These are phyloP conservation scores for Myotis pilosus DNA, from an alignment of 2,797 vertebrate genomes.

Conservation along the genomic window DNA sequence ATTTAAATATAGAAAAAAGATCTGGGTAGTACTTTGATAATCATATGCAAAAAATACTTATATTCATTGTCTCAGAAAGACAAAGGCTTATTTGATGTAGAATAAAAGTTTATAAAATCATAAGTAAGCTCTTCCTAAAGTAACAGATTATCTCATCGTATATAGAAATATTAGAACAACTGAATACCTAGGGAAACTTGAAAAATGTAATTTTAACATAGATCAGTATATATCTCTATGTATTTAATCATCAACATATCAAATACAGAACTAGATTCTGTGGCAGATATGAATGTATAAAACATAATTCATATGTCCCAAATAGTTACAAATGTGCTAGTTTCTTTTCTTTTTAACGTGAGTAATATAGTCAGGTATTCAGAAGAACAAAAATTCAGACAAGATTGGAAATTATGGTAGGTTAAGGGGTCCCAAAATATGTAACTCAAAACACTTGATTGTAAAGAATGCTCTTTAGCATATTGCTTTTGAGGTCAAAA, in stretches of 20 bases:
- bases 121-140: neutral
- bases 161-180: slow-evolving; percentile 21
- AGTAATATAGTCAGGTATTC: neutral
- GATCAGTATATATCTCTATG: neutral
- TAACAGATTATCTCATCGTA: neutral
- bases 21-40: neutral
- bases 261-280: neutral
- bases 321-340: neutral
- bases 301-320: neutral
- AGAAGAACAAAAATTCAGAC: slow-evolving; percentile 32
- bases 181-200: neutral
- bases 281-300: neutral
- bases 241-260: neutral
- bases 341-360: neutral
- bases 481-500: neutral
- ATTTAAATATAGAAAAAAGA: neutral
- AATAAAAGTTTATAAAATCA: slow-evolving; percentile 33
- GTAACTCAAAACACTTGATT: neutral
- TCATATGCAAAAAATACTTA: neutral
- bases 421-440: neutral
- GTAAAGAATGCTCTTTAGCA: neutral
- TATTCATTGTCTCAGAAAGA: neutral
- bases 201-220: slow-evolving; percentile 33
- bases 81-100: neutral
- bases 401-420: slow-evolving; percentile 12